Conservation (phyloP, 2,113 vertebrate species). For the Solenodon paradoxus region DNA sequence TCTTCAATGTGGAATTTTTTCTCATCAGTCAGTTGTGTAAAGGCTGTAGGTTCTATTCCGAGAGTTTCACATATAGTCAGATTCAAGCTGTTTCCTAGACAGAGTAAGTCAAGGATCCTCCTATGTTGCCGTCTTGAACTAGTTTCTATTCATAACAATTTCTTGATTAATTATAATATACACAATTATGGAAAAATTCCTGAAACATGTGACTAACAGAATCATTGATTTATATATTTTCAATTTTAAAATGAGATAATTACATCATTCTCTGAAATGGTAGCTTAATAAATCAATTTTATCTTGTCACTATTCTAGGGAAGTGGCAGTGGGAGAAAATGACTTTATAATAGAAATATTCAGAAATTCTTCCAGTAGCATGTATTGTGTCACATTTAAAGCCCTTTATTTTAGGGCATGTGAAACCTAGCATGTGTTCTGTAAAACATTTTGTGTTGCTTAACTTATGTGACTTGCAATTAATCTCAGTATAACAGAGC, state of each 20-base stretch:
- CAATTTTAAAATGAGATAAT: background rate
- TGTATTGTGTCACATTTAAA: conserved; percentile 39
- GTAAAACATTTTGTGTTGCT: background rate
- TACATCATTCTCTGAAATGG: background rate
- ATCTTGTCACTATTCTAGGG: conserved; percentile 19
- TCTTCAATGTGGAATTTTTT: too few species aligned
- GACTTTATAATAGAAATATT: conserved; percentile 62
- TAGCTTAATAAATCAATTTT: conserved; percentile 53
- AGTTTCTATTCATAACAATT: too few species aligned
- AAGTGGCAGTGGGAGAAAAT: conserved; percentile 52
- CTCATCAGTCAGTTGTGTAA: too few species aligned
- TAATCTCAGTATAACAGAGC: background rate
- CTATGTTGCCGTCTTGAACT: too few species aligned
- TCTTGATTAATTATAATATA: background rate
- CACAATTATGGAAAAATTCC: background rate
- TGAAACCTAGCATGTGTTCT: background rate
- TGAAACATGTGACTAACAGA: background rate
- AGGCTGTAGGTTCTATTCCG: too few species aligned
- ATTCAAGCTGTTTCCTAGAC: too few species aligned
- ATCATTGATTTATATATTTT: background rate
- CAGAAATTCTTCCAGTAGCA: conserved; percentile 43
- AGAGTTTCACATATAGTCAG: too few species aligned
- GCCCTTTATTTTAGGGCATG: background rate
- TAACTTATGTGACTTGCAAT: background rate
- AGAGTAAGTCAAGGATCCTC: too few species aligned